Evolutionary conservation across 2,113 vertebrate species (phyloP).

Genomic region (Actinemys pallida): DNA sequence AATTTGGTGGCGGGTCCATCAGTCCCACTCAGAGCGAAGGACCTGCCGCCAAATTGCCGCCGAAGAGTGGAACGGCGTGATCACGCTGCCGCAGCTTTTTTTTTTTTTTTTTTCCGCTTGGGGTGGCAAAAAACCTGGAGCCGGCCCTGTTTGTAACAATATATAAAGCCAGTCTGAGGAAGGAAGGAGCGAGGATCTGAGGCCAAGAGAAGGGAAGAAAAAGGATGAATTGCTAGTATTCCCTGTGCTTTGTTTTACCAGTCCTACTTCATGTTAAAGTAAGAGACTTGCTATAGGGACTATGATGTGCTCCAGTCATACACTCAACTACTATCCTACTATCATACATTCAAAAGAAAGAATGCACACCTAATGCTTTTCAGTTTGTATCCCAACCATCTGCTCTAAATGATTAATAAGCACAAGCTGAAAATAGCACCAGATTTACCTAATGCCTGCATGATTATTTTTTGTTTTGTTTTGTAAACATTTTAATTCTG

Average conservation of each 20-base stretch:
- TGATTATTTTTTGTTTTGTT: slow-evolving; percentile 31
- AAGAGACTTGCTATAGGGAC: neutral
- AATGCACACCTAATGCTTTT: slow-evolving; percentile 38
- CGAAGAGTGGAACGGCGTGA: no score
- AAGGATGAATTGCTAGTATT: neutral
- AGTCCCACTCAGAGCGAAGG: no score
- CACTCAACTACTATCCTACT: fast-evolving
- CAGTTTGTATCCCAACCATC: slow-evolving; percentile 41
- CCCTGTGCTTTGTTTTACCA: neutral
- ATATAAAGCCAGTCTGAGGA: neutral
- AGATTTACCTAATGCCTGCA: slow-evolving; percentile 59
- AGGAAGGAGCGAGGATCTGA: neutral
- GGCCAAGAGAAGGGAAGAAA: neutral
- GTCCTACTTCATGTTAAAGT: neutral
- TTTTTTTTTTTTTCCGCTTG: no score
- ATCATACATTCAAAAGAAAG: neutral
- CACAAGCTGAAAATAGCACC: slow-evolving; percentile 61
- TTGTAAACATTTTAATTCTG: slow-evolving; percentile 52
- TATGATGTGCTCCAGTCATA: neutral
- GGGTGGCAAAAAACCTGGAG: no score
- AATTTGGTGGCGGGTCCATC: no score
- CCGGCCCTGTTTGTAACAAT: neutral
- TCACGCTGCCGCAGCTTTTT: no score
- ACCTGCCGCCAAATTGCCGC: no score
- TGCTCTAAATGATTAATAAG: slow-evolving; percentile 73